phyloP scores from a whole-genome alignment of 1,140 invertebrate genomes.

The Probaryconus sp. region DNA sequence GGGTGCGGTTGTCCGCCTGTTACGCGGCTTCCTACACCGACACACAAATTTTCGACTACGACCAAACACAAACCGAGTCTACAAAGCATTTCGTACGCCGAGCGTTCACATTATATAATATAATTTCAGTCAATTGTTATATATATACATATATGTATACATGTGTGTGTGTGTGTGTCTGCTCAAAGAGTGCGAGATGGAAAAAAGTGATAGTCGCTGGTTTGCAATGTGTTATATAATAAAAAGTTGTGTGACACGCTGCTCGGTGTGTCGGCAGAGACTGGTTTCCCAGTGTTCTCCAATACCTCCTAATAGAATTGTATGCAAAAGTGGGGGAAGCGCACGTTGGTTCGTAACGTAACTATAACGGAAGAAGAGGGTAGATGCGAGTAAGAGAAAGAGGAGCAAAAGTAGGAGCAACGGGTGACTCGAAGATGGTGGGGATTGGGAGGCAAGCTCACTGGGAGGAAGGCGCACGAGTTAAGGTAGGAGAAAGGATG shows the following conservation, averaged over 20 bases:
- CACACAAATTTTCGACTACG: slow-evolving; percentile 14
- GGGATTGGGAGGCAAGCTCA: slow-evolving; percentile 1
- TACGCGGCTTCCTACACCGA: slow-evolving; percentile 44
- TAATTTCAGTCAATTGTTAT: too few species aligned
- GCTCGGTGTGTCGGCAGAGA: slow-evolving; percentile 34
- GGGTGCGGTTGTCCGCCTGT: slow-evolving; percentile 28
- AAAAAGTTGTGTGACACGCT: slow-evolving; percentile 32
- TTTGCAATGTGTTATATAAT: slow-evolving; percentile 9
- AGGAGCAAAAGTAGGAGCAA: slow-evolving; percentile 10
- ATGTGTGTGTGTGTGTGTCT: not conserved
- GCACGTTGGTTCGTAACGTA: slow-evolving; percentile 35
- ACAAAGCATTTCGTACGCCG: too few species aligned
- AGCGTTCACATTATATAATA: too few species aligned
- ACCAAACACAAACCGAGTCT: slow-evolving; percentile 6
- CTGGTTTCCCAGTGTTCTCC: slow-evolving; percentile 40
- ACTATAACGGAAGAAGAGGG: slow-evolving; percentile 10
- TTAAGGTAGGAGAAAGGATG: slow-evolving; percentile 43
- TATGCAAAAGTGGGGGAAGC: slow-evolving; percentile 11
- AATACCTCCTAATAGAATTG: slow-evolving; percentile 50
- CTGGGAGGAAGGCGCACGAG: slow-evolving; percentile 5
- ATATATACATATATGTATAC: too few species aligned
- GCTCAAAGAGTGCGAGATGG: not conserved
- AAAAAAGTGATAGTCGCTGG: slow-evolving; percentile 2
- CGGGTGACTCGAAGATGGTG: slow-evolving; percentile 1
- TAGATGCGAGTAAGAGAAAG: slow-evolving; percentile 8